Percentiles rank a stretch among this genome's conserved stretches.
Evolutionary conservation across 2,888 invertebrate genomes (phyloP).

Genomic region (Aricia artaxerxes): DNA sequence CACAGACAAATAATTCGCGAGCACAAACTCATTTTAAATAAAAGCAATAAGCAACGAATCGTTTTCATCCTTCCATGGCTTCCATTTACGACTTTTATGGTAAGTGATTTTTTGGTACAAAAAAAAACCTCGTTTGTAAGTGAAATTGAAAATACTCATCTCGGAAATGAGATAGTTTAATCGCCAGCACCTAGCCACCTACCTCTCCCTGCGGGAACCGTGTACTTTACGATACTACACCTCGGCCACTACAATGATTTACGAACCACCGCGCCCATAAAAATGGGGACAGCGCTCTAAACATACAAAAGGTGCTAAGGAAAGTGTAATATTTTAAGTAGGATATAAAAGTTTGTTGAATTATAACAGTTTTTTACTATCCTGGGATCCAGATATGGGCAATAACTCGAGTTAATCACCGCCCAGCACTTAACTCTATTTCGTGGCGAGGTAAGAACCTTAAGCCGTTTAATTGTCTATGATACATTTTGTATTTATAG

Average conservation of each 20-base stretch:
- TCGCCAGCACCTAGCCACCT: slow-evolving; percentile 35
- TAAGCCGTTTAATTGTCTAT: background rate
- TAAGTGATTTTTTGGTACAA: slow-evolving; percentile 49
- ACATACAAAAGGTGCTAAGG: slow-evolving; percentile 80
- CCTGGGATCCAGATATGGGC: slow-evolving; percentile 35
- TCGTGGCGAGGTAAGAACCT: background rate
- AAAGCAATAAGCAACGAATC: background rate
- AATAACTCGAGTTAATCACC: slow-evolving; percentile 14
- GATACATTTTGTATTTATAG: background rate
- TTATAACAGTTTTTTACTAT: slow-evolving; percentile 78
- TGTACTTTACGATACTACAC: slow-evolving; percentile 73
- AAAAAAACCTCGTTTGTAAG: slow-evolving; percentile 44
- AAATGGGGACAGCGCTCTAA: slow-evolving; percentile 77
- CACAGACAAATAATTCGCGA: background rate
- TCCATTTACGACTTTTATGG: slow-evolving; percentile 11
- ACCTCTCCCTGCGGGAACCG: slow-evolving; percentile 57
- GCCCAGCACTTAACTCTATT: slow-evolving; percentile 16
- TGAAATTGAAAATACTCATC: slow-evolving; percentile 35
- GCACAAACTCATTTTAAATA: background rate
- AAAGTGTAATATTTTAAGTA: slow-evolving; percentile 78
- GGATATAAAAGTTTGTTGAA: slow-evolving; percentile 78
- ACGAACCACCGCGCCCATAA: slow-evolving; percentile 76
- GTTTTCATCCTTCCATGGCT: slow-evolving; percentile 7
- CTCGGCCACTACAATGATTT: slow-evolving; percentile 77
- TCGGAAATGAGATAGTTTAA: slow-evolving; percentile 32